Evolutionary conservation across 2,797 vertebrate genomes (phyloP).

Genomic region (Thalassophryne amazonica): DNA sequence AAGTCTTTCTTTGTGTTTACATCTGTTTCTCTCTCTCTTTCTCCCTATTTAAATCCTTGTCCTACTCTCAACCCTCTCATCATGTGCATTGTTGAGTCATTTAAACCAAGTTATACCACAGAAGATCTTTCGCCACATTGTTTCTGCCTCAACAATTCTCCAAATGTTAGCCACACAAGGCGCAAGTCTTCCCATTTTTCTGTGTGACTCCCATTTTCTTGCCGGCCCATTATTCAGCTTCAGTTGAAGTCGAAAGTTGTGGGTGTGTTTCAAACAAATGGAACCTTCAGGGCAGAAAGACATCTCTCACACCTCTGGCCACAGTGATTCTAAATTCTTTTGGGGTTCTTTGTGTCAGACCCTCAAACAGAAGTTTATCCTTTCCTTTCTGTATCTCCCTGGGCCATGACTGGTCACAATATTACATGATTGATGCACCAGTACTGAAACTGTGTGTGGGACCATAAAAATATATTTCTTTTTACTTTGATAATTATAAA

Average conservation of each 20-base stretch:
- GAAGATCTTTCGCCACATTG: conserved; percentile 20
- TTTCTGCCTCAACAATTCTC: conserved; percentile 30
- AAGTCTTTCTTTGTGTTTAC: conserved; percentile 58
- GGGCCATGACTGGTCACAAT: no score
- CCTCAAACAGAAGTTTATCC: no score
- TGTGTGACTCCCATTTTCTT: conserved; percentile 21
- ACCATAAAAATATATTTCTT: no score
- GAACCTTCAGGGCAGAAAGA: no score
- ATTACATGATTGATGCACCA: no score
- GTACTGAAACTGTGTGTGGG: no score
- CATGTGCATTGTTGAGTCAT: conserved; percentile 63
- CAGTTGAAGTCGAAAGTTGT: conserved; percentile 36
- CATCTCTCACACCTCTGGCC: no score
- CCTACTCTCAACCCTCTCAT: conserved; percentile 84
- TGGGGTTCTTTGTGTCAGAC: no score
- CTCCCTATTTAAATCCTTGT: conserved; percentile 37
- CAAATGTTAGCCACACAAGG: conserved; percentile 26
- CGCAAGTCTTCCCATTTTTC: conserved; percentile 28
- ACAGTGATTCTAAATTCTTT: no score
- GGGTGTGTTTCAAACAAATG: no score
- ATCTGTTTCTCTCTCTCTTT: conserved; percentile 40
- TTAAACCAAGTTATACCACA: conserved; percentile 36
- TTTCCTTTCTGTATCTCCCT: no score
- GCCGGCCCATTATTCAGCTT: conserved; percentile 40
- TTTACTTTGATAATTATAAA: no score